Evolutionary conservation across 2,797 vertebrate species (phyloP).

Genomic region (Tragopan temminckii): DNA sequence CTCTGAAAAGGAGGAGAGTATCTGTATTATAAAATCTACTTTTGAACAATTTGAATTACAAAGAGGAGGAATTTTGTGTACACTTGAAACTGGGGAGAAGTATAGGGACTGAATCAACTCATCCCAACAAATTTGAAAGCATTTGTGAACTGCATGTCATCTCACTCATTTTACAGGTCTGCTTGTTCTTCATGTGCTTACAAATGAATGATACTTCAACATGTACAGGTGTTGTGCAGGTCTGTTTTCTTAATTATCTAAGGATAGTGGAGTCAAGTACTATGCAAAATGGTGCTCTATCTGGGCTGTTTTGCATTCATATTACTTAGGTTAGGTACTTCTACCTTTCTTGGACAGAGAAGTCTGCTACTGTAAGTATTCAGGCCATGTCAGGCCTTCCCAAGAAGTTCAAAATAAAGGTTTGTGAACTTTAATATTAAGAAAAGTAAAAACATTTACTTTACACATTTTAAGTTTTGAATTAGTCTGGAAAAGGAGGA

Average conservation of each 20-base stretch:
- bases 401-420: neutral
- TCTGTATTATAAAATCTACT: neutral
- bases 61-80: neutral
- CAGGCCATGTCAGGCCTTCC: neutral
- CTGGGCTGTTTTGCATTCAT: neutral
- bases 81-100: neutral
- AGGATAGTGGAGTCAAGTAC: neutral
- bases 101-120: neutral
- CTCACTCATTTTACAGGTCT: neutral
- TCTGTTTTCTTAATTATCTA: neutral
- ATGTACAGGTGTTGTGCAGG: neutral
- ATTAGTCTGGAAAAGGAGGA: neutral
- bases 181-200: neutral
- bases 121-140: neutral
- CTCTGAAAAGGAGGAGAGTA: accelerated
- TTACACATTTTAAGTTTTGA: neutral
- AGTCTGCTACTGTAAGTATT: neutral
- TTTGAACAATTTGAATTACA: neutral
- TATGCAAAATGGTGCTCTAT: neutral
- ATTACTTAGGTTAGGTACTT: neutral
- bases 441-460: neutral
- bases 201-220: neutral
- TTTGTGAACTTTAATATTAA: neutral
- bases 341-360: neutral
- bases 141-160: neutral